Evolutionary conservation across 2,113 vertebrate species (phyloP).

Genomic region (Nanorana parkeri): DNA sequence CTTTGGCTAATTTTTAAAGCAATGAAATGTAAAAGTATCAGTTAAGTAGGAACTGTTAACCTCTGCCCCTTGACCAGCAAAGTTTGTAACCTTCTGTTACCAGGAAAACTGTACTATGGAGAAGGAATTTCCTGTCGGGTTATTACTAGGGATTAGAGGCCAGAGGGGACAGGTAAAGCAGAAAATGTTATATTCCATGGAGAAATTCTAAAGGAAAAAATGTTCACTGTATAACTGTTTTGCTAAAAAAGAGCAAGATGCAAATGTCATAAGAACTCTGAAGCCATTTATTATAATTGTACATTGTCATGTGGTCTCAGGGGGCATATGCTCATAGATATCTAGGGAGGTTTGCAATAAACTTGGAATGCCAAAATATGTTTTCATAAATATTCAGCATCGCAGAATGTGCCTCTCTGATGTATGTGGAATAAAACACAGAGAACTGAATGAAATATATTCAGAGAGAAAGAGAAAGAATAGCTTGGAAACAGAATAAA

Average conservation of each 20-base stretch:
- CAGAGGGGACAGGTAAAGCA: conserved; percentile 55
- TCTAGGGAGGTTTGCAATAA: neutral
- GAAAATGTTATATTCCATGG: conserved; percentile 47
- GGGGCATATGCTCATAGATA: neutral
- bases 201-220: conserved; percentile 26
- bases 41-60: conserved; percentile 20
- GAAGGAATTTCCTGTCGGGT: conserved; percentile 55
- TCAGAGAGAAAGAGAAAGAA: too few relatives aligned
- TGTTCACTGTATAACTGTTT: conserved; percentile 13
- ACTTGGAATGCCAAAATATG: neutral
- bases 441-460: too few relatives aligned
- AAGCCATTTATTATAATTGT: conserved; percentile 26
- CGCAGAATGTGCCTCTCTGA: too few relatives aligned
- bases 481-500: too few relatives aligned
- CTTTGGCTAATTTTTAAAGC: neutral
- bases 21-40: conserved; percentile 1
- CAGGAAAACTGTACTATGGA: conserved; percentile 33
- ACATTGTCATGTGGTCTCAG: conserved; percentile 12
- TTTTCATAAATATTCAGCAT: conserved; percentile 8
- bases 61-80: neutral
- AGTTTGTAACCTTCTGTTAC: conserved; percentile 29
- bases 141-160: conserved; percentile 55
- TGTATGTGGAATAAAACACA: too few relatives aligned
- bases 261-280: neutral
- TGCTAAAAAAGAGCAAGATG: neutral